Evolutionary conservation across 2,888 invertebrate genomes (phyloP), one percentile per base, ranked within the genome.

Genomic region (Perizoma flavofasciatum): DNA sequence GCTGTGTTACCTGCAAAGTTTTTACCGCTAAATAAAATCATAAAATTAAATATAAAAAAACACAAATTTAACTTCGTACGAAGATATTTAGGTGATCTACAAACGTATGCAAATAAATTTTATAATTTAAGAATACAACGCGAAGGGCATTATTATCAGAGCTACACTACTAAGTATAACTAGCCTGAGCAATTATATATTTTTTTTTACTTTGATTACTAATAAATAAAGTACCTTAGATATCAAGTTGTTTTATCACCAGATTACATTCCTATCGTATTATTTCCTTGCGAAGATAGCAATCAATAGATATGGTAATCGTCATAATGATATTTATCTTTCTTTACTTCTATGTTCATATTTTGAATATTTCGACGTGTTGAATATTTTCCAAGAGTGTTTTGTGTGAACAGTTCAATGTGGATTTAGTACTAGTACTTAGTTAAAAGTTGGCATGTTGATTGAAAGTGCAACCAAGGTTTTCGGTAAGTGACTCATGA

Each of bases 211-310:
- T 6, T 3, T 37, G 5, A 37, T 5, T 37, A 37, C 37, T 5
- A 6, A 37, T 37, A 6, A 6, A 37, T 37, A 37, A 22, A 37
- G 37, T 37, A 37, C 37, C 7, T 37, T 44, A 39, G 5, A 7
- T 22, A 49, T 53, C 43, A 49, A 55, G 48, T 56, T 52, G 51
- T 57, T 46, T 65, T 65, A 67, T 65, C 67, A 39, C 6, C 5
- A 40, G 43, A 59, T 65, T 62, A 62, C 56, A 52, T 56, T 57
- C 43, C 34, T 67, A 67, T 67, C 67, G 45, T 22, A 67, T 70
- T 71, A 81, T 82, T 88, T 88, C 83, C 82, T 77, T 65, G 74
- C 78, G 73, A 73, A 79, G 87, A 88, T 89, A 88, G 72, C 65
- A 81, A 85, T 85, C 81, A 72, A 78, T 78, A 78, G 81, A 86